Base-by-base conservation (phyloP, 2,797 vertebrate genomes). In the Cottoperca gobio region DNA sequence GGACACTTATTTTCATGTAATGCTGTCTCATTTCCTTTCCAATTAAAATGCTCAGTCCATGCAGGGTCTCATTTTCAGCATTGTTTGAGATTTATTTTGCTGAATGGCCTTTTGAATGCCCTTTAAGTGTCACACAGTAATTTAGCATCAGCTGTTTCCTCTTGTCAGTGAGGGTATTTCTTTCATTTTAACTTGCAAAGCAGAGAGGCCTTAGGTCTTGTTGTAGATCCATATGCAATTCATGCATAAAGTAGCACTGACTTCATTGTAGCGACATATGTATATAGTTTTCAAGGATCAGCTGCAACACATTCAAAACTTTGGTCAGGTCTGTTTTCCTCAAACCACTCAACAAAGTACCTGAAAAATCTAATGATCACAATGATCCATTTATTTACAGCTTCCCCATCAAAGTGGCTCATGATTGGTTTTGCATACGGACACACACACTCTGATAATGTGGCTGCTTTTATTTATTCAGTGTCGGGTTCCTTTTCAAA, bases 171-270 rank as follows among this genome's bases (percentile, higher is more conserved):
- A 50, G 17, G 6, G 12, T 28, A 10, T 28, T 53, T 42, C 8
- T 75, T 54, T n/a, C 10, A 42, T 13, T 33, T 49, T 26, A 63
- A 28, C 26, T 31, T 60, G 37, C 37, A 75, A 37, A 75, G 4
- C 46, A 75, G 13, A 35, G 24, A 24, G 7, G 10, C 42, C 5
- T 8, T 8, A 19, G n/a, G 40, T 35, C 14, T 23, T 28, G 43
- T 31, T 48, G 43, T 43, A 17, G 31, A n/a, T 45, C 26, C 24
- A 43, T 42, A 31, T 13, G 14, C 8, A 55, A 5, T 31, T 40
- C 26, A 39, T 48, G 19, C 12, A 55, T 21, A 55, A 63, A 14
- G 28, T 21, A 48, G 23, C 42, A n/a, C 8, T 65, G 35, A 17
- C 16, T 58, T n/a, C 24, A 57, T 17, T 59, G 17, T 40, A 6